A percentile compares a stretch with the other conserved stretches of the same genome.
phyloP scores from a whole-genome alignment of 2,888 invertebrate species.

The Hipparchia semele region DNA sequence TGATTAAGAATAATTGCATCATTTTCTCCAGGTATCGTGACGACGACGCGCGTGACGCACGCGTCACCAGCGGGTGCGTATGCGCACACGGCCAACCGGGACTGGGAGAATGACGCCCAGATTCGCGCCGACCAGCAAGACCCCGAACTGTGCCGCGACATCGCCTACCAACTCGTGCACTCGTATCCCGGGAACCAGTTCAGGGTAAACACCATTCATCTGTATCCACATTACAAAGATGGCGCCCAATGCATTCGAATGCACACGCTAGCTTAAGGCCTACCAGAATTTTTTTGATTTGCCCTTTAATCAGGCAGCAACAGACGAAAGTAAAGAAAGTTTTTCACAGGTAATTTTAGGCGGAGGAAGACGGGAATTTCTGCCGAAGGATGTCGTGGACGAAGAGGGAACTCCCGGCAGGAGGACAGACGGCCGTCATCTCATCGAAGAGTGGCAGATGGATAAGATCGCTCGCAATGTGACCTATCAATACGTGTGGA shows the following conservation, averaged over 20 bases:
- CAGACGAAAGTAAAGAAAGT: too few relatives aligned
- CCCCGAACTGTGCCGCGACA: constrained; percentile 68
- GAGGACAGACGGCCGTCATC: constrained; percentile 84
- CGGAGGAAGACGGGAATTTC: constrained; percentile 87
- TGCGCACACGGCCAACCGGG: constrained; percentile 86
- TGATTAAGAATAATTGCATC: too few relatives aligned
- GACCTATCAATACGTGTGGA: constrained; percentile 81
- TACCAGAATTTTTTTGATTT: too few relatives aligned
- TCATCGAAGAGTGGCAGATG: constrained; percentile 86
- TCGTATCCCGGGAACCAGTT: constrained; percentile 32
- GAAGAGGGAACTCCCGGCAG: constrained; percentile 73
- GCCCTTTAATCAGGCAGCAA: too few relatives aligned
- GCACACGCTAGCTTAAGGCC: too few relatives aligned
- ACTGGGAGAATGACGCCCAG: constrained; percentile 88
- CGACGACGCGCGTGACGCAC: constrained; percentile 90
- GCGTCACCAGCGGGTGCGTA: constrained; percentile 87
- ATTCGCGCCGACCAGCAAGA: constrained; percentile 55
- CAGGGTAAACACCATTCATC: background rate
- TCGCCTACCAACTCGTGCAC: constrained; percentile 42
- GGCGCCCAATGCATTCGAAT: too few relatives aligned
- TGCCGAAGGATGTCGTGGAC: constrained; percentile 80
- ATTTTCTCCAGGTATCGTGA: constrained; percentile 82
- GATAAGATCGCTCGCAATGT: constrained; percentile 65
- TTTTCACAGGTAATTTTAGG: constrained; percentile 85
- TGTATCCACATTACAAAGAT: too few relatives aligned